Conservation (phyloP, 1,140 invertebrate genomes). For the Saccostrea cuccullata region DNA sequence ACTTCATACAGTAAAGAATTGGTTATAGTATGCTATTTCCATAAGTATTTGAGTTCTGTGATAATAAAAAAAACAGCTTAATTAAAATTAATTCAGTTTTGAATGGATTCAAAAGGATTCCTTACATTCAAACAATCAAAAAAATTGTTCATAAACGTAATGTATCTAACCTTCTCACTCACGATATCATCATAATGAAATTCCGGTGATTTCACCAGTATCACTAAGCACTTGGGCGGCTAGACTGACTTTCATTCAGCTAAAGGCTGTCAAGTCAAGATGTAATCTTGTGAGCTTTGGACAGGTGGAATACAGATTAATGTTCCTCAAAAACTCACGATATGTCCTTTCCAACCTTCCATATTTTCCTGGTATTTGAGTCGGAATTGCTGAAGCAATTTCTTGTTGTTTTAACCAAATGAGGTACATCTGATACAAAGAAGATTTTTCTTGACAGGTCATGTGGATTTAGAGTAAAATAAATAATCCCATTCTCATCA, state of each 20-base stretch:
- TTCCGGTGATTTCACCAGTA: slow-evolving; percentile 55
- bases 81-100: too few species aligned
- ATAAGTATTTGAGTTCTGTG: too few species aligned
- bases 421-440: slow-evolving; percentile 61
- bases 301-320: slow-evolving; percentile 41
- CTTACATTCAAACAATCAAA: slow-evolving; percentile 64
- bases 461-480: background rate
- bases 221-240: slow-evolving; percentile 50
- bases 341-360: slow-evolving; percentile 57
- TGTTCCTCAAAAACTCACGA: slow-evolving; percentile 58
- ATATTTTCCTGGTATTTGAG: slow-evolving; percentile 46
- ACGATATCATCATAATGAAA: slow-evolving; percentile 37
- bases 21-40: too few species aligned
- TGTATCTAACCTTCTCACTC: slow-evolving; percentile 55
- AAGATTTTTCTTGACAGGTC: too few species aligned
- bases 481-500: background rate
- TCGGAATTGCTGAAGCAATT: slow-evolving; percentile 57
- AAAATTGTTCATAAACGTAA: slow-evolving; percentile 59
- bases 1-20: too few species aligned
- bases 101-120: slow-evolving; percentile 50
- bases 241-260: slow-evolving; percentile 53
- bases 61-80: too few species aligned
- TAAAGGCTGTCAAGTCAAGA: slow-evolving; percentile 35
- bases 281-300: slow-evolving; percentile 51
- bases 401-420: slow-evolving; percentile 54